Evolutionary conservation across 2,888 invertebrate species (phyloP).

Genomic region (Rhorus exstirpatorius): DNA sequence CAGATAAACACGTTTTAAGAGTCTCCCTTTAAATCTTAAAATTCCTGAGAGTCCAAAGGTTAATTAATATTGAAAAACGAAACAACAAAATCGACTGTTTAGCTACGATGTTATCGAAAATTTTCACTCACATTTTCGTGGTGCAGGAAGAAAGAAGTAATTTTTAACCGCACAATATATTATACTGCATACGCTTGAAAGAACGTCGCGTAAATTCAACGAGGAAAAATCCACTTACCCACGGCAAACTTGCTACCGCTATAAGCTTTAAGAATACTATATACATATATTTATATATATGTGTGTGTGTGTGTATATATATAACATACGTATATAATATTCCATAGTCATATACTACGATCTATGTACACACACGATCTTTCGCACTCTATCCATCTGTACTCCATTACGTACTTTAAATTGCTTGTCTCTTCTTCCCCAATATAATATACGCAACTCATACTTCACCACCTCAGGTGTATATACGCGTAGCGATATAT

Average conservation of each 20-base stretch:
- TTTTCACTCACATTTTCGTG: slow-evolving; percentile 1
- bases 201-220: slow-evolving; percentile 55
- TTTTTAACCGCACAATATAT: slow-evolving; percentile 18
- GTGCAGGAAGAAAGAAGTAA: background rate
- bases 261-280: too few relatives aligned
- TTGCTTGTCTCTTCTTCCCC: slow-evolving; percentile 57
- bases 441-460: background rate
- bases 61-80: background rate
- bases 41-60: background rate
- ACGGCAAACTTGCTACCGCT: slow-evolving; percentile 47
- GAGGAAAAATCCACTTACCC: slow-evolving; percentile 65
- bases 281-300: too few relatives aligned
- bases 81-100: background rate
- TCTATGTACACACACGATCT: slow-evolving; percentile 15
- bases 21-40: background rate
- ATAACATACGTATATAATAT: background rate
- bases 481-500: background rate
- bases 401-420: slow-evolving; percentile 64
- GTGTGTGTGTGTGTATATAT: background rate
- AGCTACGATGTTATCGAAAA: background rate
- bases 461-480: background rate
- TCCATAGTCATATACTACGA: background rate
- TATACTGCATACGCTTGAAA: slow-evolving; percentile 29
- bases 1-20: too few relatives aligned
- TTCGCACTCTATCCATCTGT: slow-evolving; percentile 43